These are phyloP conservation scores for Lamproptera curius DNA, from an alignment of 2,888 invertebrate species.

Conservation along the genomic window DNA sequence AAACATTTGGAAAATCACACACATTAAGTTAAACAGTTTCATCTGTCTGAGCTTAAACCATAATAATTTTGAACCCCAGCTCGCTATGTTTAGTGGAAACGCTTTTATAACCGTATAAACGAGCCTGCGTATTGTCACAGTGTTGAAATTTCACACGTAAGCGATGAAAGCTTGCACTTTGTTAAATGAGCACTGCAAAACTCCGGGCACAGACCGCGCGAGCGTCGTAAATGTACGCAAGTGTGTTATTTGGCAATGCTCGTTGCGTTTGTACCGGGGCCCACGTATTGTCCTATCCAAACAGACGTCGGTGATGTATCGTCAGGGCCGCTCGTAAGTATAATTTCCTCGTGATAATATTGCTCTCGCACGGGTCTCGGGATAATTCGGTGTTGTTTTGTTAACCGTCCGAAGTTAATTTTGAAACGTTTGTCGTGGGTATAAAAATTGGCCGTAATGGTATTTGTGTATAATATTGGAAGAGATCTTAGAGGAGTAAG, in stretches of 20 bases:
- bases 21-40: constrained; percentile 10
- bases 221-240: constrained; percentile 49
- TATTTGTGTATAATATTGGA: too few species aligned
- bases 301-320: constrained; percentile 34
- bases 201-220: constrained; percentile 44
- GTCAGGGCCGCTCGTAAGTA: not conserved
- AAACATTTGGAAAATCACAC: too few species aligned
- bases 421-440: not conserved
- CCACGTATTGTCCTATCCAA: constrained; percentile 46
- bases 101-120: constrained; percentile 39
- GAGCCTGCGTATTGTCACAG: constrained; percentile 51
- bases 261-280: constrained; percentile 40
- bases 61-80: constrained; percentile 19
- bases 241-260: constrained; percentile 35
- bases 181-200: constrained; percentile 62
- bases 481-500: too few species aligned
- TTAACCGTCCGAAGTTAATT: not conserved
- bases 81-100: constrained; percentile 34
- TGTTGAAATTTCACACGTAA: constrained; percentile 49
- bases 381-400: not conserved
- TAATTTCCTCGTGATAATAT: not conserved
- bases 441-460: too few species aligned
- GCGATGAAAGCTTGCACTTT: constrained; percentile 64
- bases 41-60: constrained; percentile 9
- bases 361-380: not conserved